Percentiles rank a stretch among this genome's conserved stretches.
Evolutionary conservation across 2,113 vertebrate genomes (phyloP).

Genomic region (Centropus unirufus): DNA sequence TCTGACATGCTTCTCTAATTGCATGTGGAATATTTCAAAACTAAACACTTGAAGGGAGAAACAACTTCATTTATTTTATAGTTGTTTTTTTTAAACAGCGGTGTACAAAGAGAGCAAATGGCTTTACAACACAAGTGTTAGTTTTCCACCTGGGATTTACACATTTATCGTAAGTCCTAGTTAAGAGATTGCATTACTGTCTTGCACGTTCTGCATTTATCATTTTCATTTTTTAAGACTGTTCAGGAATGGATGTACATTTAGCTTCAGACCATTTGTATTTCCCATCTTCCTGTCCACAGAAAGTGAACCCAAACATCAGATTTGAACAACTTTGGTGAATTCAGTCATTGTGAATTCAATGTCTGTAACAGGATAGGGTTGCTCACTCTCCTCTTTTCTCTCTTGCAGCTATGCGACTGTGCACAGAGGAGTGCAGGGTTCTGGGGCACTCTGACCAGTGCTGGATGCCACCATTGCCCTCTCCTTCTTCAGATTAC

Average conservation of each 20-base stretch:
- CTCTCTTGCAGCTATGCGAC: conserved; percentile 84
- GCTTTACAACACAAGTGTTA: neutral
- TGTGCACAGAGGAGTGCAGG: conserved; percentile 95
- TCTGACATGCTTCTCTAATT: neutral
- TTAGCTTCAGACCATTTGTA: neutral
- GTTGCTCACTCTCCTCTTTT: neutral
- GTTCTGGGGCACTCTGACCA: conserved; percentile 96
- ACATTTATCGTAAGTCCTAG: neutral
- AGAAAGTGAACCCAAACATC: neutral
- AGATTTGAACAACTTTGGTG: neutral
- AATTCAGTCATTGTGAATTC: neutral
- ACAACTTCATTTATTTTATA: neutral
- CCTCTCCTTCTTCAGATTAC: conserved; percentile 89
- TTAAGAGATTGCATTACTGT: neutral
- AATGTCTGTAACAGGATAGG: neutral
- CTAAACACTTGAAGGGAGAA: neutral
- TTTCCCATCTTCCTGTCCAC: neutral
- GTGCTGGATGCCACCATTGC: conserved; percentile 96
- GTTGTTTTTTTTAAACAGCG: neutral
- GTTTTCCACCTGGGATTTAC: neutral
- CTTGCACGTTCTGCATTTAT: neutral
- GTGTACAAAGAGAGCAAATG: neutral
- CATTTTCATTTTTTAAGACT: neutral
- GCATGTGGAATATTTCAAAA: neutral
- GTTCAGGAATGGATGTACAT: accelerated